Percentiles rank a stretch among this genome's conserved stretches.
These are phyloP conservation scores for Antennarius striatus DNA, from an alignment of 2,113 vertebrate genomes.

Conservation along the genomic window DNA sequence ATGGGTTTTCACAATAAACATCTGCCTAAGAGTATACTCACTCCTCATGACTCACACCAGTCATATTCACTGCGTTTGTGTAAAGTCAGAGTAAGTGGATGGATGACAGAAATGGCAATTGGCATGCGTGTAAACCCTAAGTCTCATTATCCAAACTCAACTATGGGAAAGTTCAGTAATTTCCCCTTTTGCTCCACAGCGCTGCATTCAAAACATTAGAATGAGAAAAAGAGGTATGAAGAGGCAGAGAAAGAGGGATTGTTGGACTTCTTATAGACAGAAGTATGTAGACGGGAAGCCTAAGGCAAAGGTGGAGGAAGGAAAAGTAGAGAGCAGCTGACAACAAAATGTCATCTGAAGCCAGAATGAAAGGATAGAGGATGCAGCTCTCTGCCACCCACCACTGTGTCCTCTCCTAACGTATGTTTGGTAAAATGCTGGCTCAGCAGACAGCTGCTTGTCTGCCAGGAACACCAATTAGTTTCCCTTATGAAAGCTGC, in stretches of 20 bases:
- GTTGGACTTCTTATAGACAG: conserved; percentile 51
- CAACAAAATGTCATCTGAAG: conserved; percentile 12
- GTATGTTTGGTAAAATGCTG: not conserved
- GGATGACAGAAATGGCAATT: conserved; percentile 38
- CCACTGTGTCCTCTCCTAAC: conserved; percentile 7
- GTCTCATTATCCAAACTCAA: conserved; percentile 50
- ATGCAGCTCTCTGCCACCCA: not conserved
- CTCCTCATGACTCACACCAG: conserved; percentile 42
- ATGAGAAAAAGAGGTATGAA: conserved; percentile 42
- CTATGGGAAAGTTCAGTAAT: conserved; percentile 46
- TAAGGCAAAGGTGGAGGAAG: conserved; percentile 16
- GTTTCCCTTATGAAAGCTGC: conserved; percentile 15
- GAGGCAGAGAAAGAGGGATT: conserved; percentile 43
- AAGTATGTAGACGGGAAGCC: not conserved
- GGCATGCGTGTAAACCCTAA: conserved; percentile 46
- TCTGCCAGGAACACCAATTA: conserved; percentile 29
- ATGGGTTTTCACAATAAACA: conserved; percentile 23
- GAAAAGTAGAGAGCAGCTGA: conserved; percentile 29
- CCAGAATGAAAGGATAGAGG: conserved; percentile 10
- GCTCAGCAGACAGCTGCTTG: conserved; percentile 23
- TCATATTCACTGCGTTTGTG: conserved; percentile 47
- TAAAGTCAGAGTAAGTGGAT: conserved; percentile 38
- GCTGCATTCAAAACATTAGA: conserved; percentile 46
- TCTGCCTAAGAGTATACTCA: conserved; percentile 18
- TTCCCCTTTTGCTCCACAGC: conserved; percentile 47